Evolutionary conservation across 2,113 vertebrate genomes (phyloP).

Genomic region (Mellivora capensis): DNA sequence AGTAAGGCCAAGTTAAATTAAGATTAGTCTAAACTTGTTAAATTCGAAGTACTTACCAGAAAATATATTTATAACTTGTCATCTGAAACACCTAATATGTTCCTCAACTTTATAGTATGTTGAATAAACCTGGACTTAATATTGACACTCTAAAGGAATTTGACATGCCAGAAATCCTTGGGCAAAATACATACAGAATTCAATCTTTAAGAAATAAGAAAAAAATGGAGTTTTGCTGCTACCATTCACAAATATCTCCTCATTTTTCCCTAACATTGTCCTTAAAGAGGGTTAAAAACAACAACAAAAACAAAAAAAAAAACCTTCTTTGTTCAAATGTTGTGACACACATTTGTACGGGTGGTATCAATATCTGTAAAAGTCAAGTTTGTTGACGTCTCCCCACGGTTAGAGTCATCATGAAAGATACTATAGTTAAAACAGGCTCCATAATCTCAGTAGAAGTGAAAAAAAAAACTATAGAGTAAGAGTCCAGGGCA

Average conservation of each 20-base stretch:
- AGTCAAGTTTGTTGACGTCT: background rate
- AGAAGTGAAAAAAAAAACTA: background rate
- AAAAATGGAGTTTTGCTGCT: background rate
- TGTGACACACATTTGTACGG: background rate
- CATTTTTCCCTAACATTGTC: background rate
- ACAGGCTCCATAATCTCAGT: background rate
- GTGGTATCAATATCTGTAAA: background rate
- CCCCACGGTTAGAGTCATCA: background rate
- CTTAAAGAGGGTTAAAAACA: background rate
- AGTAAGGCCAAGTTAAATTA: slow-evolving; percentile 5
- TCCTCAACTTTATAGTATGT: background rate
- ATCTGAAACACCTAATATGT: background rate
- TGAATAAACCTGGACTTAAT: background rate
- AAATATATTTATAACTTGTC: background rate
- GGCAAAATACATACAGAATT: background rate
- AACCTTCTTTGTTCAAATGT: background rate
- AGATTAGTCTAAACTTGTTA: background rate
- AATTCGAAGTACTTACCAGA: background rate
- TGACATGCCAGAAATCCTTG: background rate
- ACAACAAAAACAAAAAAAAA: background rate
- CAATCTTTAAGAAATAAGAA: background rate
- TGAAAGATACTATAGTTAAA: background rate
- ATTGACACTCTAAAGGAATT: background rate
- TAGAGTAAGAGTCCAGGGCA: background rate
- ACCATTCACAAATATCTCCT: background rate